A percentile compares a stretch with the other conserved stretches of the same genome.
Evolutionary conservation across 2,113 vertebrate genomes (phyloP).

Genomic region (Podarcis raffonei): DNA sequence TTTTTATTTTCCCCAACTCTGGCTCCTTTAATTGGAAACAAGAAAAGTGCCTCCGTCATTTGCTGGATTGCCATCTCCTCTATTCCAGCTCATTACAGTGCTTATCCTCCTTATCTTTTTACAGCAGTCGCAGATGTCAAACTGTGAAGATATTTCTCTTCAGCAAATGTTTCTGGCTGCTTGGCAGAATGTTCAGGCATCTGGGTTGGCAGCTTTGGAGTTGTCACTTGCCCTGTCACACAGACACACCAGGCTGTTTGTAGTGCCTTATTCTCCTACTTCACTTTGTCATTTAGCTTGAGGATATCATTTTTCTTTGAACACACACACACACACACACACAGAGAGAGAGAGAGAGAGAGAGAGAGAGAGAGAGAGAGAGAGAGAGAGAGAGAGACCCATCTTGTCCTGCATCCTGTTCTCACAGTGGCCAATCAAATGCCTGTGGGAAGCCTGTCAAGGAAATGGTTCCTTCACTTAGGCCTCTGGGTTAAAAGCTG

Average conservation of each 20-base stretch:
- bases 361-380: too few relatives aligned
- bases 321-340: neutral
- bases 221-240: conserved; percentile 49
- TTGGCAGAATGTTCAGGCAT: conserved; percentile 45
- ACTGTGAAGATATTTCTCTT: conserved; percentile 53
- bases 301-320: conserved; percentile 37
- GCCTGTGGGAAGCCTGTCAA: too few relatives aligned
- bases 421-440: too few relatives aligned
- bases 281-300: conserved; percentile 42
- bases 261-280: conserved; percentile 32
- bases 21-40: conserved; percentile 25
- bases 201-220: conserved; percentile 49
- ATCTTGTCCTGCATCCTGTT: too few relatives aligned
- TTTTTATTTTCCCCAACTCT: neutral
- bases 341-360: too few relatives aligned
- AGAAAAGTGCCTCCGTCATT: neutral
- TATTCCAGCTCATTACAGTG: conserved; percentile 31
- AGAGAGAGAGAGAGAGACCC: too few relatives aligned
- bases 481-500: too few relatives aligned
- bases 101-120: conserved; percentile 49
- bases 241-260: conserved; percentile 40
- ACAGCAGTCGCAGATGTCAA: conserved; percentile 54
- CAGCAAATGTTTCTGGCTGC: conserved; percentile 27
- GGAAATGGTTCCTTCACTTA: too few relatives aligned
- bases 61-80: neutral